Conservation (phyloP, 2,888 invertebrate genomes). For the Kuschelorhynchus macadamiae region DNA sequence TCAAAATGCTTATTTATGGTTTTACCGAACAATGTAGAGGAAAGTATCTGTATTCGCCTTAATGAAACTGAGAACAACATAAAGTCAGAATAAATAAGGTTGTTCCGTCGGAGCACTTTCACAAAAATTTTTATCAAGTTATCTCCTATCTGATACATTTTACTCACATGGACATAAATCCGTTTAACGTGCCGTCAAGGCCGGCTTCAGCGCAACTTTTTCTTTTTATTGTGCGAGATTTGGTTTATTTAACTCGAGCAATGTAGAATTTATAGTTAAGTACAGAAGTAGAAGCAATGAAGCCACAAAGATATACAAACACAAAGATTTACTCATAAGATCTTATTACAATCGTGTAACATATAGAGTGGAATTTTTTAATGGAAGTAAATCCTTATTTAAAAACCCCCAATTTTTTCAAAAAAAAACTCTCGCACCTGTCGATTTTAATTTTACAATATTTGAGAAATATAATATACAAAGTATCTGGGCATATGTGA, state of each 20-base stretch:
- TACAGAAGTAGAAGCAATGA: too few relatives aligned
- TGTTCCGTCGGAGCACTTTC: constrained; percentile 29
- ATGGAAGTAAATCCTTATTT: too few relatives aligned
- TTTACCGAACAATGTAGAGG: neutral
- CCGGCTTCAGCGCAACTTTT: constrained; percentile 32
- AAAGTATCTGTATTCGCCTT: constrained; percentile 17
- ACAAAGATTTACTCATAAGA: too few relatives aligned
- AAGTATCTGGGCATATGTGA: too few relatives aligned
- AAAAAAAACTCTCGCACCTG: too few relatives aligned
- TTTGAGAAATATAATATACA: too few relatives aligned
- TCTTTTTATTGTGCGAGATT: constrained; percentile 39
- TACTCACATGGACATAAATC: constrained; percentile 47
- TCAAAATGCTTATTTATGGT: neutral
- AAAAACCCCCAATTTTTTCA: too few relatives aligned
- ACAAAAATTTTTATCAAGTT: constrained; percentile 36
- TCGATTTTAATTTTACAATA: too few relatives aligned
- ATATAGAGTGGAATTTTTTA: too few relatives aligned
- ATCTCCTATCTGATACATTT: constrained; percentile 46
- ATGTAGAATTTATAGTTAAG: neutral
- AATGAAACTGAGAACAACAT: constrained; percentile 25
- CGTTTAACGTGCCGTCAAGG: constrained; percentile 43
- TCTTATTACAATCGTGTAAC: too few relatives aligned
- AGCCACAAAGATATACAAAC: too few relatives aligned
- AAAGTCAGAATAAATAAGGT: constrained; percentile 27
- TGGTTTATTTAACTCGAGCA: constrained; percentile 17